A percentile compares a stretch with the other conserved stretches of the same genome.
Evolutionary conservation across 2,888 invertebrate species (phyloP).

Genomic region (Bhutanitis thaidina): DNA sequence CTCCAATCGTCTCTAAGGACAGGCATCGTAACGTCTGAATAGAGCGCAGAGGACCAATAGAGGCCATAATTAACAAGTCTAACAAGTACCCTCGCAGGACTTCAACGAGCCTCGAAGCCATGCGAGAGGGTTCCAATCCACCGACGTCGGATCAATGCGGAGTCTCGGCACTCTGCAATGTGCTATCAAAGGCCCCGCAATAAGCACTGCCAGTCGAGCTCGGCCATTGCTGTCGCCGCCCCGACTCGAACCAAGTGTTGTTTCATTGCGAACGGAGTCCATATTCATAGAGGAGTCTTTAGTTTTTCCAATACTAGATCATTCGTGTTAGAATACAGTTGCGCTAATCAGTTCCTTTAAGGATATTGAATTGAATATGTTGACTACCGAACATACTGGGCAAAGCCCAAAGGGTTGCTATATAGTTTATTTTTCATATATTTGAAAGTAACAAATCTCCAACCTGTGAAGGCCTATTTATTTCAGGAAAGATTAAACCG

Average conservation of each 20-base stretch:
- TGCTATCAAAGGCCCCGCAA: neutral
- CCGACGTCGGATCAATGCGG: neutral
- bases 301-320: neutral
- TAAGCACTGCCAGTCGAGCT: neutral
- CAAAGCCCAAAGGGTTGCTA: too few relatives aligned
- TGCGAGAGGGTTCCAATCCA: neutral
- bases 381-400: too few relatives aligned
- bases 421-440: too few relatives aligned
- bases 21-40: too few relatives aligned
- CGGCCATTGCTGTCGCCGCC: neutral
- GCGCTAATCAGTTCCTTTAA: too few relatives aligned
- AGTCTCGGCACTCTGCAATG: neutral
- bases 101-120: neutral
- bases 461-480: too few relatives aligned
- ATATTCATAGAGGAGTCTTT: neutral
- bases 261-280: neutral
- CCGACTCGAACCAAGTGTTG: neutral
- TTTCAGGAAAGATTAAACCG: too few relatives aligned
- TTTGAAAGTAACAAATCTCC: too few relatives aligned
- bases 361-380: too few relatives aligned
- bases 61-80: constrained; percentile 8
- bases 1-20: too few relatives aligned
- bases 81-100: neutral
- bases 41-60: neutral
- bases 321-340: neutral